Base-by-base conservation (phyloP, 64 coral and sea anemone genomes). In the Cladopsammia gracilis region DNA sequence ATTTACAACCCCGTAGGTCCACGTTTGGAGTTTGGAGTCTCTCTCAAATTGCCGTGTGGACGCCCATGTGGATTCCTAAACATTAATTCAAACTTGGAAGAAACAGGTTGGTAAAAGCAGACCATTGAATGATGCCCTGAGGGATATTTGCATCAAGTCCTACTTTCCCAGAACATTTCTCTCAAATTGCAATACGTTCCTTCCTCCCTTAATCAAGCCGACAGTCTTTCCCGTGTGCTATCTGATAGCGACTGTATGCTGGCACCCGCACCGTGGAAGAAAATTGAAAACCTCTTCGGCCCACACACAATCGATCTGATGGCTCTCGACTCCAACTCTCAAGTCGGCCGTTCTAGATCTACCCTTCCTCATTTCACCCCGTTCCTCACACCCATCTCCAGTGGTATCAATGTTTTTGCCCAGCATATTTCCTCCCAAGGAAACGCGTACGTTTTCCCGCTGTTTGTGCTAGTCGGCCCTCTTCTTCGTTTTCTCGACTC, bases 371-470 rank as follows among this genome's bases (percentile, higher is more conserved):
- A 59, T 25, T 81, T 81, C 42, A 59, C 78, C 10, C 78, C 54
- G 5, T 82, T 61, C 23, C 54, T n/a, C 3, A 26, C 52, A 14
- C 50, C 78, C 2, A 53, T 1, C 26, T 82, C 61, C 4, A 34
- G 9, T 14, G 43, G 64, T 4, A 62, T 72, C 8, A 87, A 87
- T 70, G 42, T 89, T 47, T 89, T 89, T 62, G 23, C 71, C 0
- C 89, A 83, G 54, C 4, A 70, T 49, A 1, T 91, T 4, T 2
- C 14, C 25, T 5, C 5, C 3, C 18, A 12, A 11, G 89, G 83
- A 68, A 91, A 91, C 43, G 89, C 77, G 4, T 91, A 82, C 50
- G 87, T 77, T 16, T 89, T 77, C 26, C 87, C 87, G 14, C 87
- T 71, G 0, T 89, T 77, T 50, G 11, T 72, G 45, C 51, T 91